Evolutionary conservation across 1,140 invertebrate genomes (phyloP).

Genomic region (Trichonephila clavipes): DNA sequence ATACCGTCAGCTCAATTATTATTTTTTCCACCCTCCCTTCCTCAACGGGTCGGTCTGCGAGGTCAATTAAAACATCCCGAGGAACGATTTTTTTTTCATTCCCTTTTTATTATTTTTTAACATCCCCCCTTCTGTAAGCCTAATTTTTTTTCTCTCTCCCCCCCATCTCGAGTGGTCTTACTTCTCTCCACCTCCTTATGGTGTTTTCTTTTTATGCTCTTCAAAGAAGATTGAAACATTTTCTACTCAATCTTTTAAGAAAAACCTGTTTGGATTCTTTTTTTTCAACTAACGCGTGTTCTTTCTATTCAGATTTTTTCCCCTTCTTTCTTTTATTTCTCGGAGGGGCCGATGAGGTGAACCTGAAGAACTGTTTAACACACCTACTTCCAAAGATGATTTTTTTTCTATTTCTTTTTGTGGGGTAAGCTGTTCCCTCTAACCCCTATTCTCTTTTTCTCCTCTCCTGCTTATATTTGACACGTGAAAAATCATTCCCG

Average conservation of each 20-base stretch:
- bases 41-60: constrained; percentile 31
- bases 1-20: constrained; percentile 42
- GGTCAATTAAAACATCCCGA: constrained; percentile 76
- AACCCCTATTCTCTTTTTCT: background rate
- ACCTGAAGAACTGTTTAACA: constrained; percentile 32
- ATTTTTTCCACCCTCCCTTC: background rate
- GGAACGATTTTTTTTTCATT: constrained; percentile 46
- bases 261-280: constrained; percentile 72
- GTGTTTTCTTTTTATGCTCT: constrained; percentile 65
- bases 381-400: constrained; percentile 33
- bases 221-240: constrained; percentile 75
- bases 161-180: constrained; percentile 42
- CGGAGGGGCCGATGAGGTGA: background rate
- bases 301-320: constrained; percentile 3
- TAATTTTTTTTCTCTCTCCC: background rate
- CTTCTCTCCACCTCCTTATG: constrained; percentile 58
- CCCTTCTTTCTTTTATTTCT: background rate
- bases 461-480: background rate
- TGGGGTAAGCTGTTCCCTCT: background rate
- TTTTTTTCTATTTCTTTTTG: background rate
- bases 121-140: constrained; percentile 1
- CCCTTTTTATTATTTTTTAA: constrained; percentile 49
- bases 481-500: background rate
- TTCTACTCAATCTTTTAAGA: constrained; percentile 68
- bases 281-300: constrained; percentile 53